These are phyloP conservation scores for Lordiphosa andalusiaca DNA, from an alignment of 2,888 invertebrate species.

Conservation along the genomic window DNA sequence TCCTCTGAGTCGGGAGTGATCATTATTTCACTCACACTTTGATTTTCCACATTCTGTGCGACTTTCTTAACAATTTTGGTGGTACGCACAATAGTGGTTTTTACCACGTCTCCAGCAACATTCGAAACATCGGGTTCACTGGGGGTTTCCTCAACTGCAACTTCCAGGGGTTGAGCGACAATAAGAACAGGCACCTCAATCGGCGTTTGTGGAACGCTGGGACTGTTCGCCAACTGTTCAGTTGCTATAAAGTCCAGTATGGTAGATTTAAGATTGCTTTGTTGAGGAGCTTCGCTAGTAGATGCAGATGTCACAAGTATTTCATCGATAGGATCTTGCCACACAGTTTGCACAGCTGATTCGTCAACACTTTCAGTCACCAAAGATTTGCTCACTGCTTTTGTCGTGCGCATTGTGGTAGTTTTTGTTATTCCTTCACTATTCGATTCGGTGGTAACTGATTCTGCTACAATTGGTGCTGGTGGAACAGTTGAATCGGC, in stretches of 20 bases:
- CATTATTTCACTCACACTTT: slow-evolving; percentile 20
- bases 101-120: slow-evolving; percentile 60
- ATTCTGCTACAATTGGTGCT: slow-evolving; percentile 56
- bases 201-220: slow-evolving; percentile 10
- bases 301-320: slow-evolving; percentile 12
- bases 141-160: slow-evolving; percentile 6
- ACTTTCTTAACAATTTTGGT: slow-evolving; percentile 75
- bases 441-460: slow-evolving; percentile 59
- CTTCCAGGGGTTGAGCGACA: slow-evolving; percentile 1
- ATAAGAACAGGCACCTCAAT: not conserved
- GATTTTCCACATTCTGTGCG: slow-evolving; percentile 57
- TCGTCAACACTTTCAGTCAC: slow-evolving; percentile 23
- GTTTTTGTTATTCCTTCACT: slow-evolving; percentile 61
- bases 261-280: slow-evolving; percentile 26
- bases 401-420: slow-evolving; percentile 56
- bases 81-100: slow-evolving; percentile 74
- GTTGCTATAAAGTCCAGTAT: slow-evolving; percentile 50
- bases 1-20: slow-evolving; percentile 16
- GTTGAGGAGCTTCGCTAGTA: not conserved
- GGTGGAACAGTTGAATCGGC: slow-evolving; percentile 38
- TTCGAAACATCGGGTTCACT: slow-evolving; percentile 15
- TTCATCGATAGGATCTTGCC: slow-evolving; percentile 13
- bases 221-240: slow-evolving; percentile 30
- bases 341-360: slow-evolving; percentile 4
- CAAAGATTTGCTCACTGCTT: slow-evolving; percentile 40